Base-by-base conservation (phyloP, 2,797 vertebrate species). In the Notolabrus celidotus region DNA sequence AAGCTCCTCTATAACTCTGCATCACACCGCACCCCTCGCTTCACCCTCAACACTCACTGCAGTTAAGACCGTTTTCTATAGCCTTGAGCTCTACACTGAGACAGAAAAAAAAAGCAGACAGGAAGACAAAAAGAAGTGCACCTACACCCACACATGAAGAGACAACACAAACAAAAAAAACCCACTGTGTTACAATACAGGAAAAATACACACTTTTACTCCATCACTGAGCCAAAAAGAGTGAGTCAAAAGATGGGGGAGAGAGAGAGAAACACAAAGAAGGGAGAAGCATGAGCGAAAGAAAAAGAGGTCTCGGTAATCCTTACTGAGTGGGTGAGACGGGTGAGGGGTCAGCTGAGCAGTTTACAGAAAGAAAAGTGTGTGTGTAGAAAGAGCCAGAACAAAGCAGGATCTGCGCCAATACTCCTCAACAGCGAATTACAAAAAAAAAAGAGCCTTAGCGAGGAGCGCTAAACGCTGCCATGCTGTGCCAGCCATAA, bases 31-130 rank as follows among this genome's bases (percentile, higher is more conserved):
- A 3, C 64, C 52, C 61, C 56, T 43, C 59, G 15, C 80, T 46
- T 68, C 51, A 67, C 55, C 77, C 67, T 59, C 71, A 67, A 57
- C 79, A 71, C 76, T 74, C 77, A 59, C 50, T 70, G 80, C 64
- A 55, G 83, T 83, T 90, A 70, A 71, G 71, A 80, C 69, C 71
- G 33, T 79, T 86, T 87, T 83, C 67, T 66, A 42, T 75, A 70
- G 88, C 83, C 79, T 66, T 50, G 46, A 86, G 87, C 80, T 75
- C 54, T 1, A 38, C 73, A 71, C 50, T 8, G 67, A 80, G 81
- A 58, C 34, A 34, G 70, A 61, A 19, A 73, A 78, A 76, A 74
- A 73, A 82, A 78, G 73, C 68, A 67, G 55, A 68, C 65, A 31
- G 65, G 33, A 63, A 75, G 78, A 83, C 34, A 56, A 73, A 31